Evolutionary conservation across 2,888 invertebrate species (phyloP), one percentile per base, ranked within the genome.

Genomic region (Bellardia pandia): DNA sequence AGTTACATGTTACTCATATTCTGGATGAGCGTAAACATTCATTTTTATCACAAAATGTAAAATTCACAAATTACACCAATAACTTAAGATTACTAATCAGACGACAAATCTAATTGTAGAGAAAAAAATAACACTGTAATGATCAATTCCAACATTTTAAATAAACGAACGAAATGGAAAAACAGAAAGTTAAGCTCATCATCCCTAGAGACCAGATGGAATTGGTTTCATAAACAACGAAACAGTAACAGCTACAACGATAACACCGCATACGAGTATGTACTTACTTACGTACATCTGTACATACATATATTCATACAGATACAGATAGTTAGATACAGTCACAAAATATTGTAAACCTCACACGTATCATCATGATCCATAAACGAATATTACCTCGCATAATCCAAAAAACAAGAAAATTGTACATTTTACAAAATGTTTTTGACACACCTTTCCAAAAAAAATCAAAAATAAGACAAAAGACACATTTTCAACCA

Each of bases 281-380:
- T 56, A 56, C 2, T 6, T 23, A 40, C 14, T 45, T 3, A 30
- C 1, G 23, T 23, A 23, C 23, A 72, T 40, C 1, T 8, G 2
- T 56, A 56, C 2, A 37, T 23, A 40, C 14, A 58, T 3, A 30
- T 5, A 9, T 7, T 14, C 23, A 16, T 6, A 42, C 6, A 72
- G 13, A 45, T 45, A 42, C 16, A 75, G 13, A 62, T 33, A 53
- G 4, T 8, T n/a, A 33, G 30, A 58, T 37, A 37, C 37, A 37
- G 37, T 6, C 14, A 48, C 13, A 45, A 56, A 56, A 53, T 56
- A 40, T 66, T 75, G 45, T 82, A 69, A 79, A 71, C 85, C 85
- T 80, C 85, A 85, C 85, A 85, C 79, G 85, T 75, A 53, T 79
- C 62, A 80, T 83, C 48, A 48, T 75, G 85, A 85, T 71, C 69